phyloP scores from a whole-genome alignment of 2,888 invertebrate species.

The Sinopyrophorus schimmeli region DNA sequence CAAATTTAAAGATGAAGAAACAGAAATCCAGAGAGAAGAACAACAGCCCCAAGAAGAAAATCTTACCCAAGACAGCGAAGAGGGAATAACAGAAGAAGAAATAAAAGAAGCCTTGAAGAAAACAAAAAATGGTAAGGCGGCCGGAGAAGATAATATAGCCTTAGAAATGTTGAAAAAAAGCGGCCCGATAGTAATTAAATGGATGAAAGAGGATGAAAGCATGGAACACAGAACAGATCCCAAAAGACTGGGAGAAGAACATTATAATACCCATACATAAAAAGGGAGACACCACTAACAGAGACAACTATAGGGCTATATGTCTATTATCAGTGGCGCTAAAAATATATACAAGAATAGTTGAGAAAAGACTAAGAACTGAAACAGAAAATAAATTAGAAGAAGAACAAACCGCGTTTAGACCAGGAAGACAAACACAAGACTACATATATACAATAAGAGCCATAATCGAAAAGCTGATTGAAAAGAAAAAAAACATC shows the following conservation, averaged over 20 bases:
- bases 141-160: neutral
- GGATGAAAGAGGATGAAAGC: neutral
- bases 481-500: neutral
- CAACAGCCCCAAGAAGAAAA: neutral
- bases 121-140: slow-evolving; percentile 1
- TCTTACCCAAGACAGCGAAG: neutral
- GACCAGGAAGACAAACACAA: slow-evolving; percentile 2
- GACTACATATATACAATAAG: neutral
- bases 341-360: slow-evolving; percentile 2
- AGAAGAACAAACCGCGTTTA: slow-evolving; percentile 4
- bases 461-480: neutral
- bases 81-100: slow-evolving; percentile 1
- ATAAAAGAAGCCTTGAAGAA: neutral
- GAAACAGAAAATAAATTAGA: slow-evolving; percentile 4
- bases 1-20: no score
- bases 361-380: slow-evolving; percentile 2
- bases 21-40: no score
- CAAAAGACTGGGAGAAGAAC: slow-evolving; percentile 2
- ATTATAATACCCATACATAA: slow-evolving; percentile 4
- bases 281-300: slow-evolving; percentile 1
- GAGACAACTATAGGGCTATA: slow-evolving; percentile 3
- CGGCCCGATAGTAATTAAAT: neutral
- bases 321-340: neutral
- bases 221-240: slow-evolving; percentile 2
- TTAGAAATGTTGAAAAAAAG: neutral